Conservation (phyloP, 2,113 vertebrate species). For the Tapirus terrestris region DNA sequence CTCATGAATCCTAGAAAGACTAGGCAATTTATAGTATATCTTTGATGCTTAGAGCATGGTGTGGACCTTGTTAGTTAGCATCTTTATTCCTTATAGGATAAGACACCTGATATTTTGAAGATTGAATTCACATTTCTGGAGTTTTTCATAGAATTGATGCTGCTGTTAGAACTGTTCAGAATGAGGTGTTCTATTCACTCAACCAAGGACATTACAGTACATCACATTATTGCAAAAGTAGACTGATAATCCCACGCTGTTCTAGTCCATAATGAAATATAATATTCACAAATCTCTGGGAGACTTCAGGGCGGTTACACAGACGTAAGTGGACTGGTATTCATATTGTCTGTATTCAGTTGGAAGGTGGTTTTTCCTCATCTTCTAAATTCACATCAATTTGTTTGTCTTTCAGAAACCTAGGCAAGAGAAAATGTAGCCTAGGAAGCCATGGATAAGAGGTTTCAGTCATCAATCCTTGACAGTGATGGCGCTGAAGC, state of each 20-base stretch:
- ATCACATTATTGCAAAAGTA: constrained; percentile 22
- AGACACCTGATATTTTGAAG: constrained; percentile 41
- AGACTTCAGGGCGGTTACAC: neutral
- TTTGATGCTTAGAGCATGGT: neutral
- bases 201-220: constrained; percentile 22
- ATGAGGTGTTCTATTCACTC: constrained; percentile 46
- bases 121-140: constrained; percentile 34
- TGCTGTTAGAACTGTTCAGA: neutral
- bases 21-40: constrained; percentile 5
- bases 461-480: neutral
- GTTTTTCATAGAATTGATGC: constrained; percentile 1
- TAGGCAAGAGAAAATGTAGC: constrained; percentile 7
- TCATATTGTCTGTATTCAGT: neutral
- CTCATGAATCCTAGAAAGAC: neutral
- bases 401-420: neutral
- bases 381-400: neutral
- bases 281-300: neutral
- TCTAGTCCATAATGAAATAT: neutral
- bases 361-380: constrained; percentile 9
- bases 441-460: neutral
- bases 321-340: neutral
- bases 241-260: constrained; percentile 7
- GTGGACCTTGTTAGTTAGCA: neutral
- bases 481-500: neutral
- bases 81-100: neutral